These are phyloP conservation scores for Chironomus tentans DNA, from an alignment of 2,888 invertebrate species.

Conservation along the genomic window DNA sequence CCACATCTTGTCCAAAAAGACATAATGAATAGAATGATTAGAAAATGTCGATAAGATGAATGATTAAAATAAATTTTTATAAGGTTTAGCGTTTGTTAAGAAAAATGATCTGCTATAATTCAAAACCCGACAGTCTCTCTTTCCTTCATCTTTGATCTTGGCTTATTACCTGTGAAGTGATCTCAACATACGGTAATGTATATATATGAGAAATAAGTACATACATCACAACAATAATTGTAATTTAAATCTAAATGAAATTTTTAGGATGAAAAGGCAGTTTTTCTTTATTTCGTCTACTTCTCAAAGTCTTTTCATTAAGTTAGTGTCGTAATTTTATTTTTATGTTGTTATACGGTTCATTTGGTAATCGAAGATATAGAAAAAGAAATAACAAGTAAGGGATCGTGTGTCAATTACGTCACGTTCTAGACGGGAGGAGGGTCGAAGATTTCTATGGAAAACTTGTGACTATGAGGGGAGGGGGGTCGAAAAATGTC, in stretches of 20 bases:
- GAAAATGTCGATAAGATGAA: too few relatives aligned
- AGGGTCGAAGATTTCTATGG: too few relatives aligned
- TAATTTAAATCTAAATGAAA: neutral
- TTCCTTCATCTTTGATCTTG: too few relatives aligned
- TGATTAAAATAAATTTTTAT: neutral
- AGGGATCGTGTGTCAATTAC: too few relatives aligned
- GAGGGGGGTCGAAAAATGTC: too few relatives aligned
- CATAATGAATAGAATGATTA: too few relatives aligned
- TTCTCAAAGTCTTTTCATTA: neutral
- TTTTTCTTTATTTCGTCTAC: neutral
- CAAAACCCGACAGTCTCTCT: neutral
- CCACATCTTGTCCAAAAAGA: too few relatives aligned
- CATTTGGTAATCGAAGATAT: constrained; percentile 2
- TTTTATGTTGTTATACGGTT: neutral
- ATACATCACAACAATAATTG: too few relatives aligned
- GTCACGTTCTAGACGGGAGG: too few relatives aligned
- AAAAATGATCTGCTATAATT: neutral
- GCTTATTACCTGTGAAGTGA: neutral
- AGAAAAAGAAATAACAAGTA: neutral
- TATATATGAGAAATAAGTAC: too few relatives aligned
- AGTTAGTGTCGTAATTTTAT: neutral
- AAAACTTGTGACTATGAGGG: too few relatives aligned
- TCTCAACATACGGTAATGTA: neutral
- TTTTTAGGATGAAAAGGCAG: neutral
- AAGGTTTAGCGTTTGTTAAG: neutral